phyloP scores from a whole-genome alignment of 1,140 invertebrate genomes.

The Megalonaias nervosa region DNA sequence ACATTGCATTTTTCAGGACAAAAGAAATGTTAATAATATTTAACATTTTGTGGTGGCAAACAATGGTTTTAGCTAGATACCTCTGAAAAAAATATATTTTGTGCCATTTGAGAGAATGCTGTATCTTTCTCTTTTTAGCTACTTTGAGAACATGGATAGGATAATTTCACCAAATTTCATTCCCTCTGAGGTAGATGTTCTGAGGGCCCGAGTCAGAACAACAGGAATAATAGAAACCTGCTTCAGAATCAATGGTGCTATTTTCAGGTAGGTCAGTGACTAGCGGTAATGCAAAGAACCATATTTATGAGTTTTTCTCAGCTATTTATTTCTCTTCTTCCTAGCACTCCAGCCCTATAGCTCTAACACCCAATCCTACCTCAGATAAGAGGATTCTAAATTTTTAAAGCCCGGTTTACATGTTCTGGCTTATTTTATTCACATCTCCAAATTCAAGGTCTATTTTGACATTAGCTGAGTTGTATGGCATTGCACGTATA shows the following conservation, averaged over 20 bases:
- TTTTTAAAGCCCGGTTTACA: too few species aligned
- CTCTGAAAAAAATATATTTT: neutral
- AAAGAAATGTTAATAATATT: too few species aligned
- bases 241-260: constrained; percentile 65
- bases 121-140: constrained; percentile 70
- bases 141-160: constrained; percentile 81
- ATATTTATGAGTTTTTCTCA: neutral
- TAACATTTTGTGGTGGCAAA: too few species aligned
- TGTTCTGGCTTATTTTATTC: too few species aligned
- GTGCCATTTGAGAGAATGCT: neutral
- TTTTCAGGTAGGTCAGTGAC: constrained; percentile 71
- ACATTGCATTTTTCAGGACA: too few species aligned
- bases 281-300: neutral
- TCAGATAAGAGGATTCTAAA: too few species aligned
- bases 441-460: too few species aligned
- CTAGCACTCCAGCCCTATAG: neutral
- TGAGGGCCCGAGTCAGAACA: constrained; percentile 68
- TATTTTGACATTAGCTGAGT: too few species aligned
- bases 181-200: constrained; percentile 64
- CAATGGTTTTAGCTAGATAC: too few species aligned
- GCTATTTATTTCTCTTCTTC: neutral
- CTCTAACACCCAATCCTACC: too few species aligned
- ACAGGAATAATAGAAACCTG: constrained; percentile 69
- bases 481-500: too few species aligned
- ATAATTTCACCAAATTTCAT: constrained; percentile 74